Conservation (phyloP, 2,113 vertebrate species). For the Heterotilapia buettikoferi region DNA sequence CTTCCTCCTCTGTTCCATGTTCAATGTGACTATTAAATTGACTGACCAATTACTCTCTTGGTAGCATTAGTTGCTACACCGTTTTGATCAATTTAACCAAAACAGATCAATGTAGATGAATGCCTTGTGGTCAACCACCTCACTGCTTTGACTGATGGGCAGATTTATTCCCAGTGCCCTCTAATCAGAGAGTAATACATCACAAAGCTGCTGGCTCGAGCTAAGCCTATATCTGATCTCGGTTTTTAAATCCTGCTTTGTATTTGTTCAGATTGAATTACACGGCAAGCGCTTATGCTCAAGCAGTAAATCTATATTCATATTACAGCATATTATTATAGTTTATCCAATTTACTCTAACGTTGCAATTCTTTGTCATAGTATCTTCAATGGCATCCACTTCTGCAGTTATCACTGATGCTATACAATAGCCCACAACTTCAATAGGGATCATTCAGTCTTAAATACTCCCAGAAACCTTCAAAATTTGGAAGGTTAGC, state of each 20-base stretch:
- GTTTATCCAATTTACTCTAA: not conserved
- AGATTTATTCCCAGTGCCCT: not conserved
- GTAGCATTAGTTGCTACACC: not conserved
- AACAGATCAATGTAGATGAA: constrained; percentile 7
- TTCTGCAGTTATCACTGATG: not conserved
- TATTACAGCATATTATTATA: not conserved
- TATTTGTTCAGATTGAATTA: not conserved
- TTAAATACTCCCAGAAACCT: not conserved
- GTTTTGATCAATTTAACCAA: not conserved
- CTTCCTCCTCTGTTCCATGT: not conserved
- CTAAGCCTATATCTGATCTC: constrained; percentile 6
- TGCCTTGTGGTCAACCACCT: not conserved
- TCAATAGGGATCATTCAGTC: not conserved
- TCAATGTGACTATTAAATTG: not conserved
- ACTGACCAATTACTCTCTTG: constrained; percentile 19
- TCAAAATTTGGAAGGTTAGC: not conserved
- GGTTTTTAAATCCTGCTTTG: not conserved
- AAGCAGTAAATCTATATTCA: not conserved
- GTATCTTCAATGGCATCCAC: not conserved
- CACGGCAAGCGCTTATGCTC: not conserved
- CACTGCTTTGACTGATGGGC: constrained; percentile 10
- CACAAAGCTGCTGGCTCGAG: not conserved
- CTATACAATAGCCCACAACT: not conserved
- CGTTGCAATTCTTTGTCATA: not conserved
- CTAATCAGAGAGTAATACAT: not conserved